phyloP scores from a whole-genome alignment of 2,797 vertebrate species.

The Poecilia velifera region DNA sequence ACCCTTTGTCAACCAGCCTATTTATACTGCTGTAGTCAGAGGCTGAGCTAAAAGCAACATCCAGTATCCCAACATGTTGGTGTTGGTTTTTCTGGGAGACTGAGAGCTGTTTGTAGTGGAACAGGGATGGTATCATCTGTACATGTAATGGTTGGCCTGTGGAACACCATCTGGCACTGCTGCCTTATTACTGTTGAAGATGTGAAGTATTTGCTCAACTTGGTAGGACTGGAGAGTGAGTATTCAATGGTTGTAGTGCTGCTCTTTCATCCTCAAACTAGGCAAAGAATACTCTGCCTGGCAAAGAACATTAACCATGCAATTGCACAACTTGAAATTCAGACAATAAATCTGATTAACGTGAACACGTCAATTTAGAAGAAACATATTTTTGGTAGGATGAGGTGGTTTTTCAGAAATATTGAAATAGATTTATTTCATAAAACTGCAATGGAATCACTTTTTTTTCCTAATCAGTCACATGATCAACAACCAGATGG shows the following conservation, averaged over 20 bases:
- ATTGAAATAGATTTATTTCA: too few species aligned
- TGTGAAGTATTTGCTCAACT: background rate
- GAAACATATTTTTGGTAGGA: too few species aligned
- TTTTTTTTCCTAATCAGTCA: too few species aligned
- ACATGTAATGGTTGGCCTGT: background rate
- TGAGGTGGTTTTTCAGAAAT: too few species aligned
- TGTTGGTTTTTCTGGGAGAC: background rate
- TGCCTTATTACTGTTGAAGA: background rate
- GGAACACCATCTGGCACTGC: background rate
- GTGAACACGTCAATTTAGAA: too few species aligned
- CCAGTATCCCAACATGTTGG: background rate
- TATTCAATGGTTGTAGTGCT: background rate
- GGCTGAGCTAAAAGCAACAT: background rate
- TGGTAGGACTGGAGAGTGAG: background rate
- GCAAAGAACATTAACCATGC: background rate
- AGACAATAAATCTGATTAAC: too few species aligned
- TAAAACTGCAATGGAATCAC: too few species aligned
- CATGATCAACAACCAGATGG: too few species aligned
- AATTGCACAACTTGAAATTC: too few species aligned
- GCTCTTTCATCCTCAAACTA: background rate
- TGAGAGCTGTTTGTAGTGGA: background rate
- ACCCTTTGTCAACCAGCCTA: background rate
- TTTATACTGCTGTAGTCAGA: background rate
- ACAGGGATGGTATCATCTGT: background rate
- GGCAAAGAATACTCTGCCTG: background rate